Conservation (phyloP, 2,888 invertebrate species). For the Noctua pronuba region DNA sequence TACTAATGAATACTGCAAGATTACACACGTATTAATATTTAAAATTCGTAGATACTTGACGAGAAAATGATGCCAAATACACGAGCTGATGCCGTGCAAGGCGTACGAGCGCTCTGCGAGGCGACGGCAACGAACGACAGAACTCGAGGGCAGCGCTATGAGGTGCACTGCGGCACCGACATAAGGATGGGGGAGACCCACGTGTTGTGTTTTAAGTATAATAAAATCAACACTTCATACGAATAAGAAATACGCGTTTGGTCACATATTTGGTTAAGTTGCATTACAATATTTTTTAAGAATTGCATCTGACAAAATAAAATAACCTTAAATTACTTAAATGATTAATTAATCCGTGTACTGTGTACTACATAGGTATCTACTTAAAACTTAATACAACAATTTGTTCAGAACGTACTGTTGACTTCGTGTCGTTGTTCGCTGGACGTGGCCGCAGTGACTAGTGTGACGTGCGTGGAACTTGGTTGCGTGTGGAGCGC, state of each 20-base stretch:
- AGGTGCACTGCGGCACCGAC: background rate
- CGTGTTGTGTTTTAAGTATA: background rate
- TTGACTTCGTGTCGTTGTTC: background rate
- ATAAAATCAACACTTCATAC: slow-evolving; percentile 6
- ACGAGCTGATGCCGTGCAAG: background rate
- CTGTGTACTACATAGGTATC: background rate
- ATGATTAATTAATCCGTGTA: background rate
- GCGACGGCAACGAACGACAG: background rate
- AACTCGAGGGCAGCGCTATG: background rate
- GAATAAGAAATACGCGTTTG: slow-evolving; percentile 32
- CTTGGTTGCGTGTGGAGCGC: background rate
- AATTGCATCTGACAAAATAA: background rate
- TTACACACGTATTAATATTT: slow-evolving; percentile 8
- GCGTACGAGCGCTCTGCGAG: background rate
- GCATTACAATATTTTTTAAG: background rate
- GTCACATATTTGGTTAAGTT: slow-evolving; percentile 38
- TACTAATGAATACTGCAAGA: slow-evolving; percentile 27
- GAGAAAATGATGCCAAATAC: background rate
- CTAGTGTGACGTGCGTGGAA: background rate
- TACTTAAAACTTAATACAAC: background rate
- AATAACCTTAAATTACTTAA: background rate
- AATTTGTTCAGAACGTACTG: slow-evolving; percentile 1
- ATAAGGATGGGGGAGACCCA: background rate
- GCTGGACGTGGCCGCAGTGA: background rate
- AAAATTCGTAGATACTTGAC: background rate